Base-by-base conservation (phyloP, 2,888 invertebrate species). In the Rhopalosiphum nymphaeae region DNA sequence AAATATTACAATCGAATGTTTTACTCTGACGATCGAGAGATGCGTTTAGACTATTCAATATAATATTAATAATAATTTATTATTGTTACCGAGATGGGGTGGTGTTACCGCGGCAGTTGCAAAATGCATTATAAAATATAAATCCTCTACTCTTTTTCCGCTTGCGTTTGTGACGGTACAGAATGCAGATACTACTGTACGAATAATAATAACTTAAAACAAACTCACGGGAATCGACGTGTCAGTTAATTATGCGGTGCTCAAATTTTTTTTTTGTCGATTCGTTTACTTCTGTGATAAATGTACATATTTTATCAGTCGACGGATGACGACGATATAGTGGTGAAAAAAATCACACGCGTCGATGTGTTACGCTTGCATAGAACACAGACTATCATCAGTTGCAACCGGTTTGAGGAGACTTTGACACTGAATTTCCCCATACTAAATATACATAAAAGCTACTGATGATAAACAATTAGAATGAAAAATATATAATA, bases 151-250 rank as follows among this genome's bases (percentile, higher is more conserved):
- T 78, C 21, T 21, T 78, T 36, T 36, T 36, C 9, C 36, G 21
- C 21, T 21, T 78, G 9, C 3, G 86, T 46, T 86, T 29, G 46
- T 1, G 7, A 86, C n/a, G 13, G 46, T 49, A 29, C 46, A 46
- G 13, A 29, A 46, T 86, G 16, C 46, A 46, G 13, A 29, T 46
- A 44, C 29, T 29, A 67, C 36, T 26, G n/a, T n/a, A 42, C 78
- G 26, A 13, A 78, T 78, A 67, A 91, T 91, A 67, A 91, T 86
- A 92, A 87, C 87, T 87, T 49, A 46, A 61, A 87, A 49, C 61
- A 29, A 26, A 87, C 61, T 46, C 61, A 25, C 16, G 87, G 92
- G 49, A 87, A 49, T 91, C 49, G 16, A 61, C 67, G 44, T 36
- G 26, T 10, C 29, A 26, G 87, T 92, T 87, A 87, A 92, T 92